Evolutionary conservation across 2,888 invertebrate genomes (phyloP).

Genomic region (Acleris emargana): DNA sequence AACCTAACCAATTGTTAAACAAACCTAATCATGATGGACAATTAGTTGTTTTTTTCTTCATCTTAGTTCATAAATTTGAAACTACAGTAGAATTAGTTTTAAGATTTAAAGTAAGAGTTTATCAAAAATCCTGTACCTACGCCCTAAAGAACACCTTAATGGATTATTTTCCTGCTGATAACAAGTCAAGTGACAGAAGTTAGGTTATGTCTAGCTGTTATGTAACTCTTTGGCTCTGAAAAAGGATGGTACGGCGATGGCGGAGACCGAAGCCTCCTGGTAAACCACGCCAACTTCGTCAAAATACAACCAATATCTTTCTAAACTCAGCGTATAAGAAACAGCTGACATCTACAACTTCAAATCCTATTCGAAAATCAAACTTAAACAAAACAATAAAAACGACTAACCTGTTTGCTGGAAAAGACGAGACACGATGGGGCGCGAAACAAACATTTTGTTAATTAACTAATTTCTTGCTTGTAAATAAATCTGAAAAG

Average conservation of each 20-base stretch:
- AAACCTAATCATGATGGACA: no score
- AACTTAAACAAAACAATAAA: slow-evolving; percentile 37
- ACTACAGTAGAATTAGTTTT: no score
- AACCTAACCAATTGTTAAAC: no score
- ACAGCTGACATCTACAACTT: not conserved
- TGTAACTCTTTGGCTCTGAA: slow-evolving; percentile 52
- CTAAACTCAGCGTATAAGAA: not conserved
- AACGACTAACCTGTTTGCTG: slow-evolving; percentile 67
- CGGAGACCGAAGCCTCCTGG: not conserved
- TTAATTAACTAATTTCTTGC: slow-evolving; percentile 2
- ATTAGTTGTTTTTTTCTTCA: no score
- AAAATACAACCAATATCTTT: not conserved
- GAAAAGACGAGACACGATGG: slow-evolving; percentile 64
- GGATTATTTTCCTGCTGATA: slow-evolving; percentile 31
- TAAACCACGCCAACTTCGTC: not conserved
- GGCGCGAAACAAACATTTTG: slow-evolving; percentile 66
- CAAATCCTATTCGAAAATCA: not conserved
- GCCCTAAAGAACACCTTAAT: not conserved
- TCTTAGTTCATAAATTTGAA: no score
- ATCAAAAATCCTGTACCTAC: no score
- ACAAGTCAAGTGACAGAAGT: slow-evolving; percentile 16
- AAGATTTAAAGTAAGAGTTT: no score
- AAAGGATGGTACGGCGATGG: not conserved
- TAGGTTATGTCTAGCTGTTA: slow-evolving; percentile 63
- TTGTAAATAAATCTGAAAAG: slow-evolving; percentile 6